A percentile compares a stretch with the other conserved stretches of the same genome.
Conservation (phyloP, 2,797 vertebrate genomes). For the Gallinago nigripennis region DNA sequence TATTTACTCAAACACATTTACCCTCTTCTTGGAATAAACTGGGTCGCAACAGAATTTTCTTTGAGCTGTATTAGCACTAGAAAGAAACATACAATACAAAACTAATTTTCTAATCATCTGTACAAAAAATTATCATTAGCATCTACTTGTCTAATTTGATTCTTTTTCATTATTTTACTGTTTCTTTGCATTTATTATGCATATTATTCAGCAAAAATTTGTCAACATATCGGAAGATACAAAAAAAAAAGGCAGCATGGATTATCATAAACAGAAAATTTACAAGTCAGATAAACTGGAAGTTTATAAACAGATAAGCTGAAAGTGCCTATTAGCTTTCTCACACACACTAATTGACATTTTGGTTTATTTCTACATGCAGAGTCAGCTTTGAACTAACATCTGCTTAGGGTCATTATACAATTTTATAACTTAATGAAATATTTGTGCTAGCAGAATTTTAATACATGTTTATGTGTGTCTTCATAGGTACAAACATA, state of each 20-base stretch:
- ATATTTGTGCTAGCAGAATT: neutral
- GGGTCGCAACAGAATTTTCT: neutral
- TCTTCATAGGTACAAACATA: fast-evolving
- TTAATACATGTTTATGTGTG: neutral
- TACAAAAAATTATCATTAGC: neutral
- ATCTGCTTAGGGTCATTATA: constrained; percentile 71
- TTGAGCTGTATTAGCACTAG: neutral
- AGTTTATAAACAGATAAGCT: neutral
- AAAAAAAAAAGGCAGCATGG: neutral
- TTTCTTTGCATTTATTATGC: neutral
- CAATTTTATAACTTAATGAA: constrained; percentile 65
- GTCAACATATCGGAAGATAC: neutral
- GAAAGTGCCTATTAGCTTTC: neutral
- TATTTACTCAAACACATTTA: neutral
- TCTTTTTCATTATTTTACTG: neutral
- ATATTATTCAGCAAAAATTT: neutral
- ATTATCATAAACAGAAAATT: neutral
- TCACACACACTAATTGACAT: neutral
- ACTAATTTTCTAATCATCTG: neutral
- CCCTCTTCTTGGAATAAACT: neutral
- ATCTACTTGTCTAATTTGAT: neutral
- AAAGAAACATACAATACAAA: neutral
- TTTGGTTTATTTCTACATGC: constrained; percentile 26
- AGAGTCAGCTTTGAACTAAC: constrained; percentile 66
- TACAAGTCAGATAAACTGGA: neutral